Percentiles rank a stretch among this genome's conserved stretches.
Evolutionary conservation across 2,888 invertebrate species (phyloP).

Genomic region (Podabrus alpinus): DNA sequence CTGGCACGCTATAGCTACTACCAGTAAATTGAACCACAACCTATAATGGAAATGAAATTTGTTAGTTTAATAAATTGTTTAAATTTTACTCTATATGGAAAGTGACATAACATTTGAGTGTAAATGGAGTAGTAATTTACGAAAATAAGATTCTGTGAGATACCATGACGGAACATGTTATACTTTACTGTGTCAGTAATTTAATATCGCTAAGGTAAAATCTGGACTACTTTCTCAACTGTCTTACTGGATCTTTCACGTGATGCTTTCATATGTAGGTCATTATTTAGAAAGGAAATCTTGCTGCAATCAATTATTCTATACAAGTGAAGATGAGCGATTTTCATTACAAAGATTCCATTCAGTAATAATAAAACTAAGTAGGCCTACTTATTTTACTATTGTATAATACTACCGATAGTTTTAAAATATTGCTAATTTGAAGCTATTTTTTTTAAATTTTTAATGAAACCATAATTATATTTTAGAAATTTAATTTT

Average conservation of each 20-base stretch:
- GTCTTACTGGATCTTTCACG: constrained; percentile 11
- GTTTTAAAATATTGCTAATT: neutral
- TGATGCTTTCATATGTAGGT: constrained; percentile 16
- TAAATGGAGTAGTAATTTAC: neutral
- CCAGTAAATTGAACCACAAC: constrained; percentile 25
- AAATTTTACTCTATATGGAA: neutral
- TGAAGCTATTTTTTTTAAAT: neutral
- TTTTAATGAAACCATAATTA: neutral
- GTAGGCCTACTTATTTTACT: neutral
- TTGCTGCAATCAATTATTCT: constrained; percentile 3
- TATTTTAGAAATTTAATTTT: neutral
- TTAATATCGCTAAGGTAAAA: constrained; percentile 11
- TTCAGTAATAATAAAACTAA: neutral
- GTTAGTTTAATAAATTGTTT: neutral
- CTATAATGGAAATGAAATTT: constrained; percentile 21
- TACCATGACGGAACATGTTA: constrained; percentile 5
- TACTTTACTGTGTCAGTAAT: constrained; percentile 3
- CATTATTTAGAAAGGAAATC: constrained; percentile 22
- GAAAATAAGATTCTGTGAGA: neutral
- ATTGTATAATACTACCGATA: neutral
- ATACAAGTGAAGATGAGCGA: neutral
- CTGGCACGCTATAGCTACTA: constrained; percentile 13
- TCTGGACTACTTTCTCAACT: constrained; percentile 16
- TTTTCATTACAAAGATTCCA: neutral
- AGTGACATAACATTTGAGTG: neutral